Percentiles rank a stretch among this genome's conserved stretches.
Conservation (phyloP, 2,113 vertebrate genomes). For the Dasypus novemcinctus region DNA sequence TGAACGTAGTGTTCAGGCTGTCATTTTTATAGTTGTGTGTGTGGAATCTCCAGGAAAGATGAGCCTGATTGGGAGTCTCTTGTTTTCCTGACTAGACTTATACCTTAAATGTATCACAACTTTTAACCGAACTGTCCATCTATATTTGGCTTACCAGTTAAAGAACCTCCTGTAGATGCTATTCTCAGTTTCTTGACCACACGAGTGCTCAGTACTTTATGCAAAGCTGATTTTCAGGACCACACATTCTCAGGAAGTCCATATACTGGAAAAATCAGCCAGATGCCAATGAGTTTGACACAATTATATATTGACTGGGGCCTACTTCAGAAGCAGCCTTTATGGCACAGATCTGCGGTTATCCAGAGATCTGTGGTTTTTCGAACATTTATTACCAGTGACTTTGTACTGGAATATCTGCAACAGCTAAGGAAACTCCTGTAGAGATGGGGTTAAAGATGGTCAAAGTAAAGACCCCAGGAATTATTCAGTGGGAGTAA, state of each 20-base stretch:
- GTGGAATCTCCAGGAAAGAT: conserved; percentile 95
- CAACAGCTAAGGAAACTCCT: conserved; percentile 94
- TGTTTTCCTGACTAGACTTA: conserved; percentile 95
- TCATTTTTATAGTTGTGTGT: conserved; percentile 97
- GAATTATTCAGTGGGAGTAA: conserved; percentile 99
- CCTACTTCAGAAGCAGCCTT: conserved; percentile 97
- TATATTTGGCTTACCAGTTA: too few species aligned
- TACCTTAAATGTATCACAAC: conserved; percentile 98
- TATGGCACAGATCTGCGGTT: conserved; percentile 92
- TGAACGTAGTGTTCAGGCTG: conserved; percentile 84
- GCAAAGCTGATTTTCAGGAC: too few species aligned
- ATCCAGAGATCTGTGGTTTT: conserved; percentile 85
- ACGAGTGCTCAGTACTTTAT: too few species aligned
- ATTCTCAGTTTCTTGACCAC: too few species aligned
- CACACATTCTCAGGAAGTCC: too few species aligned
- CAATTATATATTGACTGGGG: conserved; percentile 98
- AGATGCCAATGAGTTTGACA: conserved; percentile 97
- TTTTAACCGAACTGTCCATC: conserved; percentile 89
- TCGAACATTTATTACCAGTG: conserved; percentile 97
- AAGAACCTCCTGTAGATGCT: too few species aligned
- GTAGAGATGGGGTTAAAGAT: conserved; percentile 97
- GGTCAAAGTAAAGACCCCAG: conserved; percentile 98
- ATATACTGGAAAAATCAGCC: conserved; percentile 95
- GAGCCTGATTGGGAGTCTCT: conserved; percentile 97
- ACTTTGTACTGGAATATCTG: conserved; percentile 98